Percentiles rank a stretch among this genome's conserved stretches.
Evolutionary conservation across 2,797 vertebrate genomes (phyloP).

Genomic region (Channallabes apus): DNA sequence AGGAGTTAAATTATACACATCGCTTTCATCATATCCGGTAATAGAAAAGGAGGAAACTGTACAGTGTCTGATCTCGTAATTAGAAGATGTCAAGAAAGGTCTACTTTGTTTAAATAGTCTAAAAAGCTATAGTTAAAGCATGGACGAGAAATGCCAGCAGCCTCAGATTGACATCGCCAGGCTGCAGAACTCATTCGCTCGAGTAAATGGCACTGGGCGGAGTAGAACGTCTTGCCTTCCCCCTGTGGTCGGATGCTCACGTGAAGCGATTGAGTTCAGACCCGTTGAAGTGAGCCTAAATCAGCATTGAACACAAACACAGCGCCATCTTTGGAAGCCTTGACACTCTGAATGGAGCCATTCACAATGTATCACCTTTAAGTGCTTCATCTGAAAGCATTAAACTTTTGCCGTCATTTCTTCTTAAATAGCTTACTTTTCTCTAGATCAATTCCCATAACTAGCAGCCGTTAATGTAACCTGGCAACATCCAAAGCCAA

Average conservation of each 20-base stretch:
- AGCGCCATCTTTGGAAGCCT: background rate
- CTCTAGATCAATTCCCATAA: background rate
- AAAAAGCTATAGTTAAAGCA: slow-evolving; percentile 72
- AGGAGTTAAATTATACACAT: background rate
- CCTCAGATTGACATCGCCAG: slow-evolving; percentile 12
- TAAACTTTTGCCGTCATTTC: background rate
- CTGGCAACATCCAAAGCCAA: background rate
- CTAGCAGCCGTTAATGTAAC: background rate
- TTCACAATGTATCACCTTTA: slow-evolving; percentile 1
- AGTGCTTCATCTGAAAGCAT: background rate
- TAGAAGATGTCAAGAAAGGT: background rate
- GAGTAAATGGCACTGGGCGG: slow-evolving; percentile 58
- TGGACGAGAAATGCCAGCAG: slow-evolving; percentile 60
- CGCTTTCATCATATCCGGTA: background rate
- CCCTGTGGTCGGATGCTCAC: slow-evolving; percentile 31
- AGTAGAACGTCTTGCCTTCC: slow-evolving; percentile 47
- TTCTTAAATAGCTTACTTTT: background rate
- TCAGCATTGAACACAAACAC: slow-evolving; percentile 39
- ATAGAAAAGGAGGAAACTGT: background rate
- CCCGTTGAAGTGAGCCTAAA: slow-evolving; percentile 12
- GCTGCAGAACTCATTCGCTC: slow-evolving; percentile 59
- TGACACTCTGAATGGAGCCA: slow-evolving; percentile 11
- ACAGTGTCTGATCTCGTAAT: background rate
- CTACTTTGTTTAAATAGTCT: slow-evolving; percentile 36
- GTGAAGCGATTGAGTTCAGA: background rate